Evolutionary conservation across 2,113 vertebrate species (phyloP).

Genomic region (Ochotona princeps): DNA sequence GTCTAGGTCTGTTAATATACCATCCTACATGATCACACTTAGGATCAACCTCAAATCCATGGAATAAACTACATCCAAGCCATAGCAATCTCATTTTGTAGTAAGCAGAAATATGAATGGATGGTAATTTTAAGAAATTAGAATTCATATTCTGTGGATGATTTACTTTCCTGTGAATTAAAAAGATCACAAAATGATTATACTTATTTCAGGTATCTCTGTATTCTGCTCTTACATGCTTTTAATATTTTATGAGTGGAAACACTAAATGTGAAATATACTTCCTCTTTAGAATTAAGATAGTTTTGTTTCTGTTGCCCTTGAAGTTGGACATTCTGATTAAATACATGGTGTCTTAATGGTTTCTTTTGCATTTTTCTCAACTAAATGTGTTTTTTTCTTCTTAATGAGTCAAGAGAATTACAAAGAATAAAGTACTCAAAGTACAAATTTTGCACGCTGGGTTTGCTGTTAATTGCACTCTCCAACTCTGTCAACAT

Average conservation of each 20-base stretch:
- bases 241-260: conserved; percentile 24
- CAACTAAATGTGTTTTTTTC: background rate
- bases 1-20: no score
- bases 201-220: background rate
- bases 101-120: background rate
- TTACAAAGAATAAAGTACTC: background rate
- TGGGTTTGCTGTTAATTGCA: background rate
- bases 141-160: conserved; percentile 2
- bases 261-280: background rate
- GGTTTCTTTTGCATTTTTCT: conserved; percentile 13
- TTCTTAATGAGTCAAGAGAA: background rate
- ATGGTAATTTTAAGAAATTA: conserved; percentile 6
- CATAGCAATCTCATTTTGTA: background rate
- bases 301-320: background rate
- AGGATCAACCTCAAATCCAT: no score
- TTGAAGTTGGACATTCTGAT: background rate
- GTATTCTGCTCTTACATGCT: background rate
- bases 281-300: conserved; percentile 7
- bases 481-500: background rate
- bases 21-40: no score
- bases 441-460: background rate
- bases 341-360: background rate
- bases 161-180: background rate
- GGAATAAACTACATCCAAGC: no score
- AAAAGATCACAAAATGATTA: background rate